These are phyloP conservation scores for Simalia tracyae DNA, from an alignment of 2,797 vertebrate species.

Conservation along the genomic window DNA sequence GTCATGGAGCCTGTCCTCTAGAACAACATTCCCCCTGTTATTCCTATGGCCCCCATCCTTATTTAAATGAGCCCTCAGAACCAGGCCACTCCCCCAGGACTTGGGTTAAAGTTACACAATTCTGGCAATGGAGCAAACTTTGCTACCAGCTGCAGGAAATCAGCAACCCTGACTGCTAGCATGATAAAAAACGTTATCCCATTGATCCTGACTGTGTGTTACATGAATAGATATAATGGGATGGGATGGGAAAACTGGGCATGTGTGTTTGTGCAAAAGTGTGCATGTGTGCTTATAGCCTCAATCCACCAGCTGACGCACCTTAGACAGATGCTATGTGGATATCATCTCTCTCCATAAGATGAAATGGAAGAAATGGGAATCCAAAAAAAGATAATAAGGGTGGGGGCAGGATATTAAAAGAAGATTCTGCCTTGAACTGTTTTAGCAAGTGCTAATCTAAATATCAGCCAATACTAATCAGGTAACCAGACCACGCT, in stretches of 20 bases:
- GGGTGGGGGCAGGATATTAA: neutral
- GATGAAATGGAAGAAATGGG: neutral
- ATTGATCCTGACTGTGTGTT: neutral
- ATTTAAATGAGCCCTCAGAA: neutral
- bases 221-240: neutral
- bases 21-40: neutral
- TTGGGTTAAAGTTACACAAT: neutral
- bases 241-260: neutral
- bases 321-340: neutral
- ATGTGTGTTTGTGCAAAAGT: neutral
- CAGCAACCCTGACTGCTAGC: neutral
- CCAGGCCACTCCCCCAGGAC: neutral
- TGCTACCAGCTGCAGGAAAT: neutral
- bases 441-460: neutral
- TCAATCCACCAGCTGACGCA: neutral
- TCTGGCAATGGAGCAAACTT: neutral
- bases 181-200: neutral
- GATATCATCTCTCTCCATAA: neutral
- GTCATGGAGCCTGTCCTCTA: neutral
- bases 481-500: neutral
- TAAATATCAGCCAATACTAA: neutral
- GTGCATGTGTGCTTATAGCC: neutral
- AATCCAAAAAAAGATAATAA: neutral
- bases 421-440: neutral
- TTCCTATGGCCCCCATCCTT: neutral